Percentiles rank a stretch among this genome's conserved stretches.
phyloP scores from a whole-genome alignment of 2,113 vertebrate genomes.

The Serilophus lunatus region DNA sequence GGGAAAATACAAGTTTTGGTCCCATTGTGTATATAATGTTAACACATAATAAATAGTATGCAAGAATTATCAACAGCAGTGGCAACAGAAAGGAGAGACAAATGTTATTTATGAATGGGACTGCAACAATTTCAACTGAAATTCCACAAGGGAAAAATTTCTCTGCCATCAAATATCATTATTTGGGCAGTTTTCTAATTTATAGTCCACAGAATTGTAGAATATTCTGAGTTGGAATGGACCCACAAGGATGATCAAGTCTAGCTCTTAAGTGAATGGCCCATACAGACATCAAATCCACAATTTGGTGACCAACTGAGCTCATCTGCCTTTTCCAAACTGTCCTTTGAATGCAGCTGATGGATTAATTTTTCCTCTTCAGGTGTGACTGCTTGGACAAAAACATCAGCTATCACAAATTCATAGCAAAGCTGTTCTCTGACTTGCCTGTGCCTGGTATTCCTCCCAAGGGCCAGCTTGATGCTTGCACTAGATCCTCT shows the following conservation, averaged over 20 bases:
- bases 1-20: constrained; percentile 8
- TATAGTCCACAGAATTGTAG: not conserved
- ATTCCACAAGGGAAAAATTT: not conserved
- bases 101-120: not conserved
- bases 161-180: not conserved
- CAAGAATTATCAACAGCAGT: not conserved
- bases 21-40: not conserved
- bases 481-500: not conserved
- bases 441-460: not conserved
- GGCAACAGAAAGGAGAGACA: not conserved
- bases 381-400: not conserved
- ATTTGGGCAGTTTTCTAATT: not conserved
- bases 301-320: not conserved
- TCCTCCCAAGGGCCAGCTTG: not conserved
- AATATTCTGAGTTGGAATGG: not conserved
- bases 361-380: not conserved
- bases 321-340: not conserved
- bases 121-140: not conserved
- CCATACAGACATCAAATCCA: not conserved
- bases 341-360: not conserved
- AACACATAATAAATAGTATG: not conserved
- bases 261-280: not conserved
- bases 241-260: not conserved
- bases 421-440: not conserved
- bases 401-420: not conserved